These are phyloP conservation scores for Eospalax fontanierii DNA, from an alignment of 2,797 vertebrate genomes.

Conservation along the genomic window DNA sequence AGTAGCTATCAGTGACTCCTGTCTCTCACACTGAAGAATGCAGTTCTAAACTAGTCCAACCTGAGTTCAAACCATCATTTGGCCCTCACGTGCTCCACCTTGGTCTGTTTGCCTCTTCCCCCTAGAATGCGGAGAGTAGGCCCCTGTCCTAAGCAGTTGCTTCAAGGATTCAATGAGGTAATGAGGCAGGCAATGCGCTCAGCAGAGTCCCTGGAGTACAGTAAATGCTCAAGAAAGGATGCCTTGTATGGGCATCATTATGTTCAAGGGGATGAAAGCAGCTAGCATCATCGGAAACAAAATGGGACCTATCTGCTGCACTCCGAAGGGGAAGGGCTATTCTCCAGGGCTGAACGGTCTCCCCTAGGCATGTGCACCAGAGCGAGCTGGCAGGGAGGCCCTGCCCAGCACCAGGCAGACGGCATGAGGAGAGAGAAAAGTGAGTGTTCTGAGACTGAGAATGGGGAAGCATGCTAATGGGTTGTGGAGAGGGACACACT, in stretches of 20 bases:
- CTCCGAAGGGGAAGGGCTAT: neutral
- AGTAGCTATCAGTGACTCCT: neutral
- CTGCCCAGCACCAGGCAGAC: neutral
- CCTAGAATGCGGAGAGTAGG: neutral
- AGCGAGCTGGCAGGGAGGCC: neutral
- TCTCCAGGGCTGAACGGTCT: neutral
- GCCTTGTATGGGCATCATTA: conserved; percentile 27
- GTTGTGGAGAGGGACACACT: conserved; percentile 66
- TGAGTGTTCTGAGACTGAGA: neutral
- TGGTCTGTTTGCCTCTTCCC: neutral
- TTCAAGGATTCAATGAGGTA: neutral
- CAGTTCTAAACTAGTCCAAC: neutral
- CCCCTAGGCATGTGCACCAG: no score
- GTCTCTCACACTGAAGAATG: neutral
- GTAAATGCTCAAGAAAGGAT: conserved; percentile 60
- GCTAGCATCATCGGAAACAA: conserved; percentile 43
- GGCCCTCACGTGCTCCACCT: conserved; percentile 8
- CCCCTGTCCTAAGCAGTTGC: neutral
- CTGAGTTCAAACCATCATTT: neutral
- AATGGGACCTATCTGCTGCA: conserved; percentile 61
- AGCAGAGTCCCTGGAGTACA: conserved; percentile 56
- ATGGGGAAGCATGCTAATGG: conserved; percentile 74
- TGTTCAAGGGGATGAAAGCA: neutral
- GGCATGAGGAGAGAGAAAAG: neutral
- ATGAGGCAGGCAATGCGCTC: neutral